Conservation (phyloP, 2,113 vertebrate genomes). For the Daboia siamensis region DNA sequence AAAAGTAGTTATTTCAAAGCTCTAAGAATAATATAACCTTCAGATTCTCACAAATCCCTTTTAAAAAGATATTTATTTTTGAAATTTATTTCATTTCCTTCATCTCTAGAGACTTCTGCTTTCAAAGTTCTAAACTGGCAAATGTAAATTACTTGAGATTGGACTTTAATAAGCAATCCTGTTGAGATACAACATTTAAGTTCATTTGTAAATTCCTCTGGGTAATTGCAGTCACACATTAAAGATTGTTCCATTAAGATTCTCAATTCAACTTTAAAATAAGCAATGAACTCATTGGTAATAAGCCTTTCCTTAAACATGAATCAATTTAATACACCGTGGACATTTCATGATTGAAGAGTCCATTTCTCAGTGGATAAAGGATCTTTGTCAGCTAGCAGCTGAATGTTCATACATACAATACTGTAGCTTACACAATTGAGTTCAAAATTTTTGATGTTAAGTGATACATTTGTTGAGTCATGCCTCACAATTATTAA, state of each 20-base stretch:
- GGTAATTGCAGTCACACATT: not conserved
- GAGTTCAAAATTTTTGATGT: not conserved
- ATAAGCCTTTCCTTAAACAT: not conserved
- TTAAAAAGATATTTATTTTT: slow-evolving; percentile 60
- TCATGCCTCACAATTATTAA: not conserved
- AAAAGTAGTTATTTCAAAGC: slow-evolving; percentile 60
- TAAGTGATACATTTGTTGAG: not conserved
- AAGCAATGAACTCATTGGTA: not conserved
- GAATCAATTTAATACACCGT: not conserved
- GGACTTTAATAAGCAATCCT: not conserved
- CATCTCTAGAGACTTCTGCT: slow-evolving; percentile 52
- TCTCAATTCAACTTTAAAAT: not conserved
- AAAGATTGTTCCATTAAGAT: not conserved
- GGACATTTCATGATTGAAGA: not conserved
- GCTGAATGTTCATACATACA: not conserved
- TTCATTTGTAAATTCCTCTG: not conserved
- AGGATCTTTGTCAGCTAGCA: not conserved
- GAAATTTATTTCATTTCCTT: slow-evolving; percentile 35
- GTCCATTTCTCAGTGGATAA: not conserved
- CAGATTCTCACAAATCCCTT: slow-evolving; percentile 62
- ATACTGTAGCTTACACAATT: slow-evolving; percentile 42
- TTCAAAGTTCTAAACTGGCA: slow-evolving; percentile 48
- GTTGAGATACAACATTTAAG: not conserved
- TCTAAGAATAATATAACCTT: slow-evolving; percentile 55
- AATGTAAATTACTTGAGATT: slow-evolving; percentile 25